A percentile compares a stretch with the other conserved stretches of the same genome.
Conservation (phyloP, 2,888 invertebrate genomes). For the Frankliniella intonsa region DNA sequence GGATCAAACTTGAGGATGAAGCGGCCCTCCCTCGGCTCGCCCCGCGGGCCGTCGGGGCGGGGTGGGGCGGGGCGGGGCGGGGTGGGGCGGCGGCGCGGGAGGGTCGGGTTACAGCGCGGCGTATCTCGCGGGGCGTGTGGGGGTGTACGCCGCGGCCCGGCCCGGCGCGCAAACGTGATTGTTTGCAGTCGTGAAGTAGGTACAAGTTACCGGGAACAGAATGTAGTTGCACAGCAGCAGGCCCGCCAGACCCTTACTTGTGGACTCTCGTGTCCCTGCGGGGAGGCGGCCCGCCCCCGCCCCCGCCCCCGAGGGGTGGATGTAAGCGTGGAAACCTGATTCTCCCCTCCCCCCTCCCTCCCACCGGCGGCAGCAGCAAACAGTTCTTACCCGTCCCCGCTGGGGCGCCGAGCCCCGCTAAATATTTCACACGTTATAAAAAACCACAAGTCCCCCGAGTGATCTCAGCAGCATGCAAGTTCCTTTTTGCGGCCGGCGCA, state of each 20-base stretch:
- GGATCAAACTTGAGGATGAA: no score
- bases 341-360: neutral
- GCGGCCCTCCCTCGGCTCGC: no score
- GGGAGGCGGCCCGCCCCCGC: neutral
- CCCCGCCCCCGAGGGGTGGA: neutral
- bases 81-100: neutral
- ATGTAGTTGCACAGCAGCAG: neutral
- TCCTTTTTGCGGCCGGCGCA: neutral
- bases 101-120: neutral
- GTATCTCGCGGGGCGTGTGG: neutral
- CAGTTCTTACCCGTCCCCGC: neutral
- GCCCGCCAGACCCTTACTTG: conserved; percentile 7
- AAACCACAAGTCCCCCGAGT: neutral
- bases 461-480: neutral
- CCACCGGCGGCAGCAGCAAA: neutral
- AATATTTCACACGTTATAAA: conserved; percentile 14
- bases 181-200: conserved; percentile 1
- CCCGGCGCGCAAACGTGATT: neutral
- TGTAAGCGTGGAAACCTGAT: neutral
- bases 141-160: neutral
- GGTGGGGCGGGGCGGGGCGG: neutral
- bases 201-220: conserved; percentile 25
- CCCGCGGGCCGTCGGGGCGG: no score
- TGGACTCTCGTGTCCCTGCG: neutral
- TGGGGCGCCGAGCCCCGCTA: neutral